Base-by-base conservation (phyloP, 64 coral and sea anemone genomes). In the Montipora efflorescens region DNA sequence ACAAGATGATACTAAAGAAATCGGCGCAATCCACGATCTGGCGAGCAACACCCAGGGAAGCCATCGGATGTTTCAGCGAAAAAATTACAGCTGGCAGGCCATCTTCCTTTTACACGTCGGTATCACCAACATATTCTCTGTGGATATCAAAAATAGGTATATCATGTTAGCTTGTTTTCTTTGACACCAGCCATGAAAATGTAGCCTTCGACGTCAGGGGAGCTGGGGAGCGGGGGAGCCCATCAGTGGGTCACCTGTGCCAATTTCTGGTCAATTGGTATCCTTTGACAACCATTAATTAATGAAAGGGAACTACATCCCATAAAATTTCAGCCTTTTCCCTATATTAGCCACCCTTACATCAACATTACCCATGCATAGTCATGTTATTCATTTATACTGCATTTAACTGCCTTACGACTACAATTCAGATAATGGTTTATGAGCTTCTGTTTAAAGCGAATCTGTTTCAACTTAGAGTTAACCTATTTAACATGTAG, bases 111-210 rank as follows among this genome's bases (percentile, higher is more conserved):
- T 46, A 85, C 8, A 85, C 82, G 18, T 85, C 82, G 5, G 62
- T 71, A 46, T 50, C 82, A 50, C 82, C 82, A 85, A 85, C 44
- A 71, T 85, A 85, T 46, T 85, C 82, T 71, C 82, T 85, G 66
- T 20, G 8, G 8, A 71, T 62, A 48, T 71, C 0, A 81, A 36
- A 85, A 71, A 45, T 67, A 71, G 48, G 15, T 13, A 47, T 11
- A 77, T 18, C 12, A 78, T 46, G 16, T 78, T 19, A 78, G 76
- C 76, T 43, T 15, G 44, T 7, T 9, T 25, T 7, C 8, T 47
- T 12, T 7, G 11, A 71, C 6, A 14, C 16, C 18, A 71, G 4
- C 20, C 4, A 71, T 25, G 21, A 71, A 71, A 71, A 36, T 36
- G 36, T 36, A 36, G 36, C 36, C 36, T 36, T 36, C 36, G 36